Evolutionary conservation across 2,113 vertebrate species (phyloP).

Genomic region (Amphiprion percula): DNA sequence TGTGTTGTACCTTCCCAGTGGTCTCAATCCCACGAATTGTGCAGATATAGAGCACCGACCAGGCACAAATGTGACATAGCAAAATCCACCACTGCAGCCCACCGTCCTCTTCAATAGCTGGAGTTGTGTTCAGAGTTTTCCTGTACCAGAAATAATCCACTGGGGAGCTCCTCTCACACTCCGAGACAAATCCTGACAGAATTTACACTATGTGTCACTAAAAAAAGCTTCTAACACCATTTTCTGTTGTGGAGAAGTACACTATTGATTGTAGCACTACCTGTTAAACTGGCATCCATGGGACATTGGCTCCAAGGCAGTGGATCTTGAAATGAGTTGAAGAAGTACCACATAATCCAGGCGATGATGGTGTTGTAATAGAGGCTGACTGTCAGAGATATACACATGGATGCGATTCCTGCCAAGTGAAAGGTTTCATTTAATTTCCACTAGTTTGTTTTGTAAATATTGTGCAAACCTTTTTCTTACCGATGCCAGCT

Average conservation of each 20-base stretch:
- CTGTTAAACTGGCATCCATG: constrained; percentile 84
- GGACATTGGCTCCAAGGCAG: constrained; percentile 92
- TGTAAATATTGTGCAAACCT: neutral
- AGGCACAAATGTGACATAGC: constrained; percentile 87
- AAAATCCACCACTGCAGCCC: constrained; percentile 91
- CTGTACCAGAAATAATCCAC: constrained; percentile 96
- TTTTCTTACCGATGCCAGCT: constrained; percentile 89
- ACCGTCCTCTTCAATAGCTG: constrained; percentile 83
- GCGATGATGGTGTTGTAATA: constrained; percentile 96
- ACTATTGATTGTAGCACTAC: constrained; percentile 64
- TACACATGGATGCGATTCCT: constrained; percentile 92
- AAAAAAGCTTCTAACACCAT: neutral
- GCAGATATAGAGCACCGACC: constrained; percentile 90
- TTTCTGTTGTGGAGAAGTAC: neutral
- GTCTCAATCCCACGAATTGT: constrained; percentile 93
- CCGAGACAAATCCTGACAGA: constrained; percentile 81
- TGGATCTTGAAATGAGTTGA: constrained; percentile 82
- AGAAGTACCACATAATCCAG: constrained; percentile 85
- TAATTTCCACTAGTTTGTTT: neutral
- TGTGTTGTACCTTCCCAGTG: constrained; percentile 89
- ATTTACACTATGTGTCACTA: neutral
- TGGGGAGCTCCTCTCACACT: constrained; percentile 89
- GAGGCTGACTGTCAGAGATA: constrained; percentile 90
- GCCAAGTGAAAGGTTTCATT: constrained; percentile 24
- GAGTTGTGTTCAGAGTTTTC: constrained; percentile 89